Conservation (phyloP, 2,797 vertebrate species). For the Pangasius larnaudii region DNA sequence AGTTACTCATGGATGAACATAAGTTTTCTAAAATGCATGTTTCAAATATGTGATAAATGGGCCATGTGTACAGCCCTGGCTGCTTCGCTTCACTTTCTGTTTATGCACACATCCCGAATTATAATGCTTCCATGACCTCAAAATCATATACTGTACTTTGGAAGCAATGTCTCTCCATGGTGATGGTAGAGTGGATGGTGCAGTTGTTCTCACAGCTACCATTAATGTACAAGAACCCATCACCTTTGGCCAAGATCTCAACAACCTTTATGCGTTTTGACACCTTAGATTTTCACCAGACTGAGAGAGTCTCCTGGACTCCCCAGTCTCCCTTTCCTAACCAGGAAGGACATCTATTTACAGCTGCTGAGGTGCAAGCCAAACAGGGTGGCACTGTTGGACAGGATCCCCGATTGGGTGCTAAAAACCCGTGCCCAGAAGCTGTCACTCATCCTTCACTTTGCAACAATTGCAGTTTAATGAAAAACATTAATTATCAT, state of each 20-base stretch:
- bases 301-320: not conserved
- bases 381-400: not conserved
- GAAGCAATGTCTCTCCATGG: not conserved
- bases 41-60: not conserved
- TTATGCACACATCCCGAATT: not conserved
- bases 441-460: slow-evolving; percentile 16
- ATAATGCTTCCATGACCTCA: not conserved
- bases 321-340: not conserved
- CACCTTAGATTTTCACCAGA: slow-evolving; percentile 15
- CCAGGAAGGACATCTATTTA: slow-evolving; percentile 12
- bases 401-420: not conserved
- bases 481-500: not conserved
- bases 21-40: not conserved
- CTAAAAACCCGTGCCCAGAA: slow-evolving; percentile 4
- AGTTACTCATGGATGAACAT: not conserved
- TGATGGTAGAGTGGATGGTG: not conserved
- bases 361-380: slow-evolving; percentile 7
- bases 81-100: not conserved
- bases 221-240: slow-evolving; percentile 5
- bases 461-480: not conserved
- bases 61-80: not conserved
- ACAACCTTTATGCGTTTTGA: slow-evolving; percentile 3
- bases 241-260: not conserved
- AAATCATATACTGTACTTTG: not conserved
- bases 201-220: not conserved